Percentiles rank a stretch among this genome's conserved stretches.
phyloP scores from a whole-genome alignment of 2,888 invertebrate genomes.

The Polymixis flavicincta region DNA sequence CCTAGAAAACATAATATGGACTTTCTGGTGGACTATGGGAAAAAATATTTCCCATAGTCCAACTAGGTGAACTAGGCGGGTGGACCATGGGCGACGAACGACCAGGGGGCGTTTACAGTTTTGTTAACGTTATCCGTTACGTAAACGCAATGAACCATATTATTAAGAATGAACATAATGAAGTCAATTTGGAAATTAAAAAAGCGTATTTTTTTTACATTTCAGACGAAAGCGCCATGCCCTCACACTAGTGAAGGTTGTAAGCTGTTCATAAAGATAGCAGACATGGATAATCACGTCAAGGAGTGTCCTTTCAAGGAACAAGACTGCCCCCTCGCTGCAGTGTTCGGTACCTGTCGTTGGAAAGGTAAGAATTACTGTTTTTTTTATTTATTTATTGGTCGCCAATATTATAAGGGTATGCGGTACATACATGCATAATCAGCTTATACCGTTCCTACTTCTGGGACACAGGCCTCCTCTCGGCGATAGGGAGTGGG shows the following conservation, averaged over 20 bases:
- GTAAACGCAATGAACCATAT: background rate
- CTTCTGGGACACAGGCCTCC: too few species aligned
- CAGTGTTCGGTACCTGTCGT: slow-evolving; percentile 69
- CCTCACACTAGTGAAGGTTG: slow-evolving; percentile 77
- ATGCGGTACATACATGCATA: background rate
- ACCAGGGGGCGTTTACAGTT: background rate
- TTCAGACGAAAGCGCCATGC: slow-evolving; percentile 72
- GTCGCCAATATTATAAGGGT: background rate
- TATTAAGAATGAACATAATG: background rate
- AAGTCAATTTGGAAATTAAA: background rate
- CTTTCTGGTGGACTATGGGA: too few species aligned
- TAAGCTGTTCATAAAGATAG: slow-evolving; percentile 67
- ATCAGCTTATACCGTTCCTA: too few species aligned
- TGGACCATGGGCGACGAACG: too few species aligned
- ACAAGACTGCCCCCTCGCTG: slow-evolving; percentile 74
- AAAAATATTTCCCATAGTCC: too few species aligned
- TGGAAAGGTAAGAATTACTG: slow-evolving; percentile 75
- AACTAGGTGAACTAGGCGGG: too few species aligned
- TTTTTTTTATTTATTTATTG: background rate
- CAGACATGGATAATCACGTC: slow-evolving; percentile 74
- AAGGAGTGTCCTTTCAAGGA: slow-evolving; percentile 80
- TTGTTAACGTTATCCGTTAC: background rate
- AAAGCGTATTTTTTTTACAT: slow-evolving; percentile 3
- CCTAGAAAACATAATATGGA: too few species aligned
- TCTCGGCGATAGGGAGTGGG: too few species aligned